Evolutionary conservation across 37 sponge, comb jelly and placozoan genomes (phyloP), one percentile per base, ranked within the genome.

Genomic region (Halichondria panicea): DNA sequence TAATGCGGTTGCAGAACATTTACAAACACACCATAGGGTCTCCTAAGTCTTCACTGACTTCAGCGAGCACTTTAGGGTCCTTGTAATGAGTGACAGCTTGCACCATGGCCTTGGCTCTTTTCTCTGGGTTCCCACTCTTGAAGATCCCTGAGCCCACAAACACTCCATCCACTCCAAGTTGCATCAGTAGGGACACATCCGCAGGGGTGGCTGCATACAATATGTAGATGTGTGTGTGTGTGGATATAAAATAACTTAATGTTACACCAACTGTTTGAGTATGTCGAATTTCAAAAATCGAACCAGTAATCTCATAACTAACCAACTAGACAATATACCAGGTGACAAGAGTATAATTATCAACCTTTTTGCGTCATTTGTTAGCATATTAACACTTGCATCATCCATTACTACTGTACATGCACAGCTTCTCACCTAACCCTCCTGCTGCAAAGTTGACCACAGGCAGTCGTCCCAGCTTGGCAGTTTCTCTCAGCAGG

Each of bases 401-500:
- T n/a, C n/a, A n/a, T n/a, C n/a, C n/a, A n/a, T 48, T 48, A 11
- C 52, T 15, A 18, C 52, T 48, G 52, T 48, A 28, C 7, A 63
- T 32, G 32, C 35, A 28, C 11, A 25, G n/a, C 27, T n/a, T 8
- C 55, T 19, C 48, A 87, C 88, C 88, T 9, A 91, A 52, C 3
- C 91, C 91, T 38, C 91, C 91, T 38, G 91, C 91, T 25, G 91
- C 91, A 85, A 91, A 91, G 79, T 85, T 91, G 43, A 91, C 91
- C 27, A 91, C 91, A 33, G 91, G 91, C 45, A 91, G 45, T 53
- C 91, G 71, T 0, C 91, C 91, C 4, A 91, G 63, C 50, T 91
- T 41, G 22, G 83, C 87, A 35, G 91, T 91, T 69, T 91, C 78
- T 71, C 78, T 77, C 36, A 91, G 77, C 0, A 90, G 86, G 18